Percentiles rank a stretch among this genome's conserved stretches.
Evolutionary conservation across 2,888 invertebrate species (phyloP).

Genomic region (Dynastes tityus): DNA sequence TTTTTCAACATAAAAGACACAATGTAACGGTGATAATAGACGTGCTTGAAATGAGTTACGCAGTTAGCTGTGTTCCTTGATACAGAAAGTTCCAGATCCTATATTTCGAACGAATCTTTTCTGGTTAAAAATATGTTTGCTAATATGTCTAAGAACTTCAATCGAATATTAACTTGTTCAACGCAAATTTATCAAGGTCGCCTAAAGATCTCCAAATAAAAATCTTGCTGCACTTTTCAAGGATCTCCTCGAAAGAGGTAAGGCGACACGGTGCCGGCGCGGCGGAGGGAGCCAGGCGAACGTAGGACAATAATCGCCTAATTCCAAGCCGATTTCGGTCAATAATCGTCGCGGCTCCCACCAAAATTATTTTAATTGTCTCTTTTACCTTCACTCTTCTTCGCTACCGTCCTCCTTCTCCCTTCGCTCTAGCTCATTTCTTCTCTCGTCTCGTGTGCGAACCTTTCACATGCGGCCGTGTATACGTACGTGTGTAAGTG

Average conservation of each 20-base stretch:
- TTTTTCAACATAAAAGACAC: too few species aligned
- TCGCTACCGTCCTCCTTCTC: background rate
- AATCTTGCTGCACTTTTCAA: background rate
- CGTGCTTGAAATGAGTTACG: too few species aligned
- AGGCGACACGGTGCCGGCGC: slow-evolving; percentile 1
- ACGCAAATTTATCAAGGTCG: too few species aligned
- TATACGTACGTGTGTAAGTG: background rate
- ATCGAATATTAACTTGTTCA: too few species aligned
- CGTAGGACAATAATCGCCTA: slow-evolving; percentile 30
- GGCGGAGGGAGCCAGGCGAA: background rate
- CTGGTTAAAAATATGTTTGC: too few species aligned
- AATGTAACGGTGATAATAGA: too few species aligned
- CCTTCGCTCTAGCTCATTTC: background rate
- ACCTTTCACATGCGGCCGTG: background rate
- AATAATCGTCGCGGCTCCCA: slow-evolving; percentile 40
- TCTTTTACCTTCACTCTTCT: slow-evolving; percentile 15
- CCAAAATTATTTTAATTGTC: slow-evolving; percentile 45
- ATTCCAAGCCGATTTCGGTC: slow-evolving; percentile 41
- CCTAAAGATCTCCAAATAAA: too few species aligned
- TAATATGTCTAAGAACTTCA: too few species aligned
- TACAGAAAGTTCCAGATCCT: too few species aligned
- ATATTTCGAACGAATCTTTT: too few species aligned
- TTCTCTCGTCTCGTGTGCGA: background rate
- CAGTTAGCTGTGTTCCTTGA: too few species aligned
- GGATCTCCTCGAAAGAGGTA: background rate